Conservation (phyloP, 2,797 vertebrate genomes). For the Pseudotriccus pelzelni region DNA sequence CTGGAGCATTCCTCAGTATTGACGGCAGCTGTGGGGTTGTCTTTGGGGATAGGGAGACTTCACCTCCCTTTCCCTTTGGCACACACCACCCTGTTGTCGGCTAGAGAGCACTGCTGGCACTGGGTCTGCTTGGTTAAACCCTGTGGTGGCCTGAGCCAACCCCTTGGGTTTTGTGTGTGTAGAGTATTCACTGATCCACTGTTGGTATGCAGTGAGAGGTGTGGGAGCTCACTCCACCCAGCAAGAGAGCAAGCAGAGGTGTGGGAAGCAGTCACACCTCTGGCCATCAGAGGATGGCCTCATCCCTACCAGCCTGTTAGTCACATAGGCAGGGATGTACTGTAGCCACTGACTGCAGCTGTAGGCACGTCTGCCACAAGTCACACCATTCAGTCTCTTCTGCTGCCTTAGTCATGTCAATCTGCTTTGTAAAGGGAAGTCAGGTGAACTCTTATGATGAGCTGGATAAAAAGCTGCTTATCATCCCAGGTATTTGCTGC, state of each 20-base stretch:
- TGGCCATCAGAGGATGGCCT: background rate
- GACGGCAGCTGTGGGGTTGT: background rate
- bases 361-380: rapidly evolving
- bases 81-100: background rate
- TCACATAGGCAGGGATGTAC: background rate
- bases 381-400: background rate
- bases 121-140: rapidly evolving
- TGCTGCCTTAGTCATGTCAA: background rate
- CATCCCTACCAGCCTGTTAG: background rate
- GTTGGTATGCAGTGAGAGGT: background rate
- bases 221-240: background rate
- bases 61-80: background rate
- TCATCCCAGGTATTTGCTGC: background rate
- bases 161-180: background rate
- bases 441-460: background rate
- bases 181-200: background rate
- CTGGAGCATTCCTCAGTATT: background rate
- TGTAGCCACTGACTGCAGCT: background rate
- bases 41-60: background rate
- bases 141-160: rapidly evolving
- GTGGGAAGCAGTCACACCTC: background rate
- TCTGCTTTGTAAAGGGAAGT: background rate
- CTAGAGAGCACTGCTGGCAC: background rate
- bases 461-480: background rate
- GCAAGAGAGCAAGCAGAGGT: background rate